phyloP scores from a whole-genome alignment of 2,888 invertebrate genomes.

The Morpho achilles region DNA sequence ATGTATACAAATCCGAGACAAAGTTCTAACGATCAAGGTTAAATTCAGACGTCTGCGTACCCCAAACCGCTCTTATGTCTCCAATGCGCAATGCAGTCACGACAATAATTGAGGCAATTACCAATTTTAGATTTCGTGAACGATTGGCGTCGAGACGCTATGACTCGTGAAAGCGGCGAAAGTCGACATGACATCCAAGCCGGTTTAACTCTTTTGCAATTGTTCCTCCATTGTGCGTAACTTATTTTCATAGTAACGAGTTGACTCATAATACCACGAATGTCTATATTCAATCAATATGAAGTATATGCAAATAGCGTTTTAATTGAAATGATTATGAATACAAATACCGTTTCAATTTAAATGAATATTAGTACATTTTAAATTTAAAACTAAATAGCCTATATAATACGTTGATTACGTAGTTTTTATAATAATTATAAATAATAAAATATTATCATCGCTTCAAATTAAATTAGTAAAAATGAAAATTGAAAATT shows the following conservation, averaged over 20 bases:
- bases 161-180: conserved; percentile 69
- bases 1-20: too few species aligned
- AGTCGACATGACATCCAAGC: conserved; percentile 52
- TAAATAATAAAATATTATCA: not conserved
- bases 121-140: conserved; percentile 56
- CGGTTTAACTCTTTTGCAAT: conserved; percentile 53
- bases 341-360: too few species aligned
- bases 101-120: conserved; percentile 28
- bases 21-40: conserved; percentile 2
- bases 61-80: not conserved
- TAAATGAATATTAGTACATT: too few species aligned
- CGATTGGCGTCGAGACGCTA: conserved; percentile 42
- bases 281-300: too few species aligned
- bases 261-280: conserved; percentile 4
- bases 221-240: conserved; percentile 18
- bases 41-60: not conserved
- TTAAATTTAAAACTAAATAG: too few species aligned
- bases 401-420: too few species aligned
- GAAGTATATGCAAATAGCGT: too few species aligned
- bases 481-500: not conserved
- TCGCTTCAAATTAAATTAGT: not conserved
- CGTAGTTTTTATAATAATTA: not conserved
- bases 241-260: conserved; percentile 1
- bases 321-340: too few species aligned
- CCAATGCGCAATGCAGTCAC: conserved; percentile 6